Percentiles rank a stretch among this genome's conserved stretches.
phyloP scores from a whole-genome alignment of 2,797 vertebrate genomes.

The Coccyzus lansbergi region DNA sequence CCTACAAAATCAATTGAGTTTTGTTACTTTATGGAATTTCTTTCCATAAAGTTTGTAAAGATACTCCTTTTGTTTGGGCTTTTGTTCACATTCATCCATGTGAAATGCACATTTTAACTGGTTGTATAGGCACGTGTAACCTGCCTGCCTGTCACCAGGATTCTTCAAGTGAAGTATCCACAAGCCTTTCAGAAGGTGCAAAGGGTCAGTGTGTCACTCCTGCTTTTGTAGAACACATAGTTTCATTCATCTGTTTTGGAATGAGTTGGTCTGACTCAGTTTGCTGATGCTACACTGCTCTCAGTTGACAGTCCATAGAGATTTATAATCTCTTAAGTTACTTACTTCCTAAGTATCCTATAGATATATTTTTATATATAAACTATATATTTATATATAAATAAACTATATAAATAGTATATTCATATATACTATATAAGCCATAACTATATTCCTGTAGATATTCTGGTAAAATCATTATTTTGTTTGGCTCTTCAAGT shows the following conservation, averaged over 20 bases:
- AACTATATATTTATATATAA: too few species aligned
- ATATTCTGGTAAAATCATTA: background rate
- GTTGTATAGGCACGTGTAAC: background rate
- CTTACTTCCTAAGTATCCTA: background rate
- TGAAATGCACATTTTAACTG: background rate
- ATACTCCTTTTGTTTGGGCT: background rate
- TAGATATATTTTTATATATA: too few species aligned
- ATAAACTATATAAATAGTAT: too few species aligned
- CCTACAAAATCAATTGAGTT: background rate
- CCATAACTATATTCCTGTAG: too few species aligned
- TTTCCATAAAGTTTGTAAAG: background rate
- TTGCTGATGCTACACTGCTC: background rate
- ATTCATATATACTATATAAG: too few species aligned
- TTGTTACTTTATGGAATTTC: background rate
- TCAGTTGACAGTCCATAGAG: background rate
- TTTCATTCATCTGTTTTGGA: background rate
- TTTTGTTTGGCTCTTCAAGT: background rate
- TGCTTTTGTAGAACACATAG: background rate
- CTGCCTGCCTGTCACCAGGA: background rate
- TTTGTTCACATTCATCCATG: background rate
- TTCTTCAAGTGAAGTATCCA: background rate
- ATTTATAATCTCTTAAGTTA: background rate
- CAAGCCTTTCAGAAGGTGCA: background rate
- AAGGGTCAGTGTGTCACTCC: background rate
- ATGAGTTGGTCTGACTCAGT: background rate